A percentile compares a stretch with the other conserved stretches of the same genome.
phyloP scores from a whole-genome alignment of 2,888 invertebrate species.

The Steinernema scapterisci region DNA sequence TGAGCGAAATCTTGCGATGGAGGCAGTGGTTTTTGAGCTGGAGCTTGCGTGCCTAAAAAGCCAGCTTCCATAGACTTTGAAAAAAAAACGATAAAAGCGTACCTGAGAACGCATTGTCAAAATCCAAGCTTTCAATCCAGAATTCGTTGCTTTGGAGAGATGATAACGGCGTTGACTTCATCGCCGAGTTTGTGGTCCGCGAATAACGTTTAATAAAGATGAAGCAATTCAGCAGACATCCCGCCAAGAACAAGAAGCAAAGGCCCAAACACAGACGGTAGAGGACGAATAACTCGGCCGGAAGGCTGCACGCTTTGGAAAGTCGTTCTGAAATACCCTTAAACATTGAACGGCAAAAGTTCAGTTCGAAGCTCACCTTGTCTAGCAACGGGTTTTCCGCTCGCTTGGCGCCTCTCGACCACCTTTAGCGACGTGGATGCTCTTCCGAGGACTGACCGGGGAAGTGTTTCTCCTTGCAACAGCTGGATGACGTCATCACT shows the following conservation, averaged over 20 bases:
- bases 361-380: too few relatives aligned
- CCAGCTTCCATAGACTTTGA: too few relatives aligned
- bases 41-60: background rate
- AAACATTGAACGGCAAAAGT: too few relatives aligned
- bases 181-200: background rate
- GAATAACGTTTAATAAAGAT: background rate
- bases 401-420: background rate
- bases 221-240: background rate
- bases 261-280: background rate
- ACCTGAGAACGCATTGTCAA: background rate
- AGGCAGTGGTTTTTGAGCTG: background rate
- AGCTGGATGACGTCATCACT: background rate
- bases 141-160: conserved; percentile 2
- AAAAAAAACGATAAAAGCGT: background rate
- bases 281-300: background rate
- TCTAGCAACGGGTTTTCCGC: background rate
- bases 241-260: background rate
- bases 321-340: background rate
- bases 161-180: background rate
- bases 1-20: background rate
- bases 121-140: conserved; percentile 21
- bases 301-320: background rate
- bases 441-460: background rate
- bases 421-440: background rate
- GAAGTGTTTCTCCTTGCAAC: background rate